Evolutionary conservation across 2,113 vertebrate genomes (phyloP), one percentile per base, ranked within the genome.

Genomic region (Nothocercus nigrocapillus): DNA sequence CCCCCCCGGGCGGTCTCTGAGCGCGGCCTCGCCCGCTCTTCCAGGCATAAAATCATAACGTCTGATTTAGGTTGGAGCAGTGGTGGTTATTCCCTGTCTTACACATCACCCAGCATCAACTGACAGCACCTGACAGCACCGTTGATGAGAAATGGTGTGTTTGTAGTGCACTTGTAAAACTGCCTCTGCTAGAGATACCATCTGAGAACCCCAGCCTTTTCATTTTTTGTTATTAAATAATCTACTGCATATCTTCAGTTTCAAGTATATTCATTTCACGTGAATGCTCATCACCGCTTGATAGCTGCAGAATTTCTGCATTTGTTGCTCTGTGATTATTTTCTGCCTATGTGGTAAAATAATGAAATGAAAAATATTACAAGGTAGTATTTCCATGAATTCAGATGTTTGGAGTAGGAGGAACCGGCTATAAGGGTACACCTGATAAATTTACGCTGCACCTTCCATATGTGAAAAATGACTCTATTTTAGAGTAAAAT

Each of bases 41-140:
- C 53, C 1, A 0, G 14, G 15, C 6, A 1, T 22, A 22, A 14
- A 40, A 9, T 22, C 36, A 5, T 1, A 20, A 38, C n/a, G 32
- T 13, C 15, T 5, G 28, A 32, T 6, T 27, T 7, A 25, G 15
- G 8, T 2, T 34, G 14, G 17, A 7, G 9, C 22, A 1, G 2
- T 3, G 3, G 11, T 11, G 80, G 6, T 17, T 8, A 4, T 3
- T 49, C 24, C 44, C 7, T 0, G 7, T 5, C 4, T 34, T 25
- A 73, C 61, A 38, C 19, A 2, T 4, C 58, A 4, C 13, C 69
- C 69, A 14, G 38, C 44, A 5, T 25, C 5, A 21, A 3, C 34
- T 27, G 51, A 14, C 14, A 1, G 8, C 4, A 1, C 21, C 34
- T 27, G 51, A 14, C 14, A 1, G 8, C 4, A 1, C 21, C 3